Percentiles rank a stretch among this genome's conserved stretches.
These are phyloP conservation scores for Zosterops lateralis DNA, from an alignment of 2,113 vertebrate genomes.

Conservation along the genomic window DNA sequence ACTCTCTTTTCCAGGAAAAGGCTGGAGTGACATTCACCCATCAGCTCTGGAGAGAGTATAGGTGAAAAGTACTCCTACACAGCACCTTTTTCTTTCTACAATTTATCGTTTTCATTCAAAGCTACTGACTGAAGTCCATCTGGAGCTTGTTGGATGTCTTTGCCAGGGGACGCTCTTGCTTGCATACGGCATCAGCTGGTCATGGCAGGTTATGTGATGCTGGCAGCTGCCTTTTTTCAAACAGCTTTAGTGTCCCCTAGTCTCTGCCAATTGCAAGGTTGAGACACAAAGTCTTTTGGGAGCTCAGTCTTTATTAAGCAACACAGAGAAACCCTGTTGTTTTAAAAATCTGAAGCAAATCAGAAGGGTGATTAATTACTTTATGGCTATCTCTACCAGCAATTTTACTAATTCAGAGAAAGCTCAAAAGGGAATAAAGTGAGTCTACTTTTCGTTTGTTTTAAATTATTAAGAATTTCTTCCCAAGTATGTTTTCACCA, in stretches of 20 bases:
- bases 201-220: constrained; percentile 27
- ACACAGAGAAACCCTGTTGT: neutral
- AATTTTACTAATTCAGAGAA: neutral
- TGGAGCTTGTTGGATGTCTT: neutral
- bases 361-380: neutral
- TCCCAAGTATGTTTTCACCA: neutral
- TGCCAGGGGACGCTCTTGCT: constrained; percentile 25
- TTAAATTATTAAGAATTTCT: neutral
- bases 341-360: constrained; percentile 7
- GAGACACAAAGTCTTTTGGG: constrained; percentile 7
- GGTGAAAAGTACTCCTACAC: neutral
- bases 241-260: constrained; percentile 1
- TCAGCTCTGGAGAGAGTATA: neutral
- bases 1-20: neutral
- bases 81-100: neutral
- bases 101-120: neutral
- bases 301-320: constrained; percentile 15
- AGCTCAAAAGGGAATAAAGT: neutral
- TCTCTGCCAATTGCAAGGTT: constrained; percentile 2
- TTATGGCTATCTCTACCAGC: neutral
- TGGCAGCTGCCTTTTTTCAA: constrained; percentile 40
- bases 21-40: neutral
- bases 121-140: neutral
- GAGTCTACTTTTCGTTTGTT: neutral
- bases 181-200: constrained; percentile 49